phyloP scores from a whole-genome alignment of 2,797 vertebrate species.

The Sylvilagus floridanus region DNA sequence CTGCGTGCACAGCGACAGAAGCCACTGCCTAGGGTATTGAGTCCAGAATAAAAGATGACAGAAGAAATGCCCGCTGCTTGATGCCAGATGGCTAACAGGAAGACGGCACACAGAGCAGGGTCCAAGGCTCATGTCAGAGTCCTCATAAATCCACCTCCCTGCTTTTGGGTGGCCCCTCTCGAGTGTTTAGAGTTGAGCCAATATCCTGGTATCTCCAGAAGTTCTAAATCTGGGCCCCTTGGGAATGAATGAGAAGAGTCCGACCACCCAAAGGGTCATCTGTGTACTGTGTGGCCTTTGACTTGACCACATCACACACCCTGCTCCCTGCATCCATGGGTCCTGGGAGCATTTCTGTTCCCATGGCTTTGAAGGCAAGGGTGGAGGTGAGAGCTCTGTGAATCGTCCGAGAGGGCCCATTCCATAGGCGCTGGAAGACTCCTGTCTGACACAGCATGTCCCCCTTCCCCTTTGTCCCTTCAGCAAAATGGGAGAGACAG shows the following conservation, averaged over 20 bases:
- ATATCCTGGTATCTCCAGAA: neutral
- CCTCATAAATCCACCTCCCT: neutral
- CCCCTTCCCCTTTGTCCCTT: neutral
- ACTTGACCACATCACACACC: neutral
- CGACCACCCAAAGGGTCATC: neutral
- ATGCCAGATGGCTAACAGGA: neutral
- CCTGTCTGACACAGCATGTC: neutral
- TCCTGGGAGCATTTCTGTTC: conserved; percentile 57
- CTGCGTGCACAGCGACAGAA: neutral
- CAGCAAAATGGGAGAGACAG: neutral
- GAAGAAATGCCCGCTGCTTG: neutral
- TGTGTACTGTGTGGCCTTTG: conserved; percentile 50
- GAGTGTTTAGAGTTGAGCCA: neutral
- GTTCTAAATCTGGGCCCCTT: neutral
- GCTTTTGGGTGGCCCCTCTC: neutral
- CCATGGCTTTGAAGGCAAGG: neutral
- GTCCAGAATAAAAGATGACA: neutral
- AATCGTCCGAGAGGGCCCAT: neutral
- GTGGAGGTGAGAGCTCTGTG: neutral
- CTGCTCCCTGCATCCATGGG: neutral
- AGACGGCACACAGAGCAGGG: neutral
- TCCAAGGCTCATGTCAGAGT: neutral
- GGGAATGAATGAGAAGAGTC: neutral
- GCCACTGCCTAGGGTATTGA: neutral
- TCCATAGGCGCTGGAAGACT: neutral